These are phyloP conservation scores for Grammomys surdaster DNA, from an alignment of 2,113 vertebrate species.

Conservation along the genomic window DNA sequence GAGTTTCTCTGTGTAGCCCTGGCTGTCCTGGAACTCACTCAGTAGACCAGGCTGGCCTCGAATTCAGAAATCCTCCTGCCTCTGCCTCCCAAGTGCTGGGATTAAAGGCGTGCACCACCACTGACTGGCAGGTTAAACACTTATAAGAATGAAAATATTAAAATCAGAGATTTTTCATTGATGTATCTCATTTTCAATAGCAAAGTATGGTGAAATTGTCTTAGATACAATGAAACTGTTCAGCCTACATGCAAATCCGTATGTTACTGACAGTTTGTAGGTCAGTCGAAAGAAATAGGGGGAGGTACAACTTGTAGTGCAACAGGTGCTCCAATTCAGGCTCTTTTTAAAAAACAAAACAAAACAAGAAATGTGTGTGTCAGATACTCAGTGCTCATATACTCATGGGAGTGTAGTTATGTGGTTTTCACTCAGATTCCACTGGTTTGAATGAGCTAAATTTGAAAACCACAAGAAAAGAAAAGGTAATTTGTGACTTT, in stretches of 20 bases:
- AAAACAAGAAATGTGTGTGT: not conserved
- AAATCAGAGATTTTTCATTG: not conserved
- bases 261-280: not conserved
- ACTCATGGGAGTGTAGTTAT: not conserved
- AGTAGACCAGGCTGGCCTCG: no score
- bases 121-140: no score
- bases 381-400: not conserved
- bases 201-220: not conserved
- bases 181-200: not conserved
- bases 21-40: no score
- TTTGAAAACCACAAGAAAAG: not conserved
- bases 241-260: not conserved
- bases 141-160: not conserved
- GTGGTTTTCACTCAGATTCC: not conserved
- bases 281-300: not conserved
- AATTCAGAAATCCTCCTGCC: no score
- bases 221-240: not conserved
- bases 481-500: constrained; percentile 23
- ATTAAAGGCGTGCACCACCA: no score
- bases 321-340: not conserved
- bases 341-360: not conserved
- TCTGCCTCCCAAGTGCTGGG: no score
- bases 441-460: not conserved
- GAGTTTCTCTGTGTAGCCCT: no score
- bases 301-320: not conserved